phyloP scores from a whole-genome alignment of 2,797 vertebrate genomes.

The Prionace glauca region DNA sequence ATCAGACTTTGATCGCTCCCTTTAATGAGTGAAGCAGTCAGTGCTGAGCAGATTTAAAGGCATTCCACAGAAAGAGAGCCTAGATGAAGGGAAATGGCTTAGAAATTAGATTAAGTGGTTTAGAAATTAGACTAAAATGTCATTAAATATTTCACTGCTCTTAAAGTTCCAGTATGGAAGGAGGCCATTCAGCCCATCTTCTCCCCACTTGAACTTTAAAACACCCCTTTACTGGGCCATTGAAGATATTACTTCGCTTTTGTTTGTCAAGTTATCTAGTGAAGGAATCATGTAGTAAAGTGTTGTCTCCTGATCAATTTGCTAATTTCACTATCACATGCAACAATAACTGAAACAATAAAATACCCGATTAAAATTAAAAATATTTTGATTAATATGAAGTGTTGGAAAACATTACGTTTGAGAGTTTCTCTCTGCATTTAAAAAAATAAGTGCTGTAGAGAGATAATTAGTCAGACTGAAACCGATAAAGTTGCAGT shows the following conservation, averaged over 20 bases:
- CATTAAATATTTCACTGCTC: background rate
- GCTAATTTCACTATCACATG: background rate
- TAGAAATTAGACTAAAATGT: background rate
- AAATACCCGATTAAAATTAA: background rate
- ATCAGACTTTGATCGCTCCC: background rate
- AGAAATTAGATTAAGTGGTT: background rate
- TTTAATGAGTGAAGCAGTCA: background rate
- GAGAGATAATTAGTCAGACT: background rate
- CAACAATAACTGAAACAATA: background rate
- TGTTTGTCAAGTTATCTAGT: background rate
- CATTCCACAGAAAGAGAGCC: background rate
- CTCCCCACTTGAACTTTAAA: background rate
- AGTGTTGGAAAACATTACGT: conserved; percentile 19
- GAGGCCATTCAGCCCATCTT: no score
- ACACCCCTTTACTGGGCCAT: background rate
- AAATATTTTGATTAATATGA: background rate
- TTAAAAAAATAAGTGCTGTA: background rate
- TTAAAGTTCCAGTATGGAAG: no score
- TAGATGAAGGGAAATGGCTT: background rate
- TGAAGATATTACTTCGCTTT: background rate
- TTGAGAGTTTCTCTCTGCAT: background rate
- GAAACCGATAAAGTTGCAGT: background rate
- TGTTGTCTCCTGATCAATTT: background rate
- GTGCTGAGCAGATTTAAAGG: no score
- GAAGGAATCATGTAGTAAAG: background rate